phyloP scores from a whole-genome alignment of 2,797 vertebrate genomes.

The Microcaecilia unicolor region DNA sequence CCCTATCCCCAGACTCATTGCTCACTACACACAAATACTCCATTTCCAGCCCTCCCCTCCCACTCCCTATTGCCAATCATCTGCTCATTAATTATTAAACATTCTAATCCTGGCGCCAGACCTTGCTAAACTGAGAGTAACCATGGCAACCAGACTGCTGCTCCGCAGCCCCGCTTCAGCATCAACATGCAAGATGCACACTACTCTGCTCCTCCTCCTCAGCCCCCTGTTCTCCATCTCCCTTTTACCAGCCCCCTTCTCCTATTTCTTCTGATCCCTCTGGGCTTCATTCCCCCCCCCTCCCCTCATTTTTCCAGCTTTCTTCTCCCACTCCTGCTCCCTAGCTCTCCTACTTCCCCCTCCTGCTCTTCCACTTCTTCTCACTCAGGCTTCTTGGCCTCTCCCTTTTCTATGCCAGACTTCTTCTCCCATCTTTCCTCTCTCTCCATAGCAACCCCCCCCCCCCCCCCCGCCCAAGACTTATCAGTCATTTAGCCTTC shows the following conservation, averaged over 20 bases:
- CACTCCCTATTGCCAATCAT: too few species aligned
- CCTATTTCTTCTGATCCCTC: background rate
- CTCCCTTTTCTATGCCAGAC: slow-evolving; percentile 66
- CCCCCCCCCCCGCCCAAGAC: background rate
- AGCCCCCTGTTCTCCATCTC: background rate
- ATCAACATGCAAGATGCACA: too few species aligned
- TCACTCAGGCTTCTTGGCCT: slow-evolving; percentile 51
- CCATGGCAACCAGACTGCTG: too few species aligned
- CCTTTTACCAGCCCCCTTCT: background rate
- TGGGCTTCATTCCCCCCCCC: background rate
- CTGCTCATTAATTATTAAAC: too few species aligned
- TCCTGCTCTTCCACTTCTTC: slow-evolving; percentile 22
- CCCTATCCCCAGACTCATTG: background rate
- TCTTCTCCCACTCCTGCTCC: background rate
- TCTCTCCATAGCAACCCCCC: slow-evolving; percentile 51
- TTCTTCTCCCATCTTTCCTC: slow-evolving; percentile 60
- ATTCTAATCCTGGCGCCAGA: too few species aligned
- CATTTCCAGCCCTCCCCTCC: background rate
- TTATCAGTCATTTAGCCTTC: too few species aligned
- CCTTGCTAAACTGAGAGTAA: too few species aligned
- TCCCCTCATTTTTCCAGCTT: background rate
- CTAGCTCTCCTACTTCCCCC: slow-evolving; percentile 53
- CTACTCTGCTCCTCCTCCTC: background rate
- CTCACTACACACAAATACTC: background rate
- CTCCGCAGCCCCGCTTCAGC: too few species aligned